Evolutionary conservation across 2,888 invertebrate species (phyloP), one percentile per base, ranked within the genome.

Genomic region (Erebia aethiops): DNA sequence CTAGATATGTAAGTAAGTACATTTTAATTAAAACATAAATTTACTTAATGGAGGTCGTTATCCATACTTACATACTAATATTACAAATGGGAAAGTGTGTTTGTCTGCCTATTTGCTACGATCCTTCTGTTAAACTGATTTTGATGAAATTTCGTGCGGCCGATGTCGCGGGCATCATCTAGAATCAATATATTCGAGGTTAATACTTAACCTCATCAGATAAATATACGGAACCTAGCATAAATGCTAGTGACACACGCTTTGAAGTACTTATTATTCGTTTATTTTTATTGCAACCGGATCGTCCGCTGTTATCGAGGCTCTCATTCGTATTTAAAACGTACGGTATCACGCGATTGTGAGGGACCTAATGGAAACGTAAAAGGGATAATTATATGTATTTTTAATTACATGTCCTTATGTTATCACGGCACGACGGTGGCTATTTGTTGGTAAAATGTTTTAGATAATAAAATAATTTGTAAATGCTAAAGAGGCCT

Each of bases 321-420:
- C 57, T 51, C 63, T 70, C 65, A 64, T 67, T 69, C 72, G 72
- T 71, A 70, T 71, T 67, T 70, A 70, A 73, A 73, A 75, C 67
- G 69, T 71, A 65, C 66, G 56, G 72, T 71, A 75, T 71, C 75
- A 75, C 71, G 72, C 72, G 67, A 74, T 66, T 73, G 66, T 66
- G 62, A 68, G 46, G 67, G 67, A 52, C 64, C 70, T 70, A 70
- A 71, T 71, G 71, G 71, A 71, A 67, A 71, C 63, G 67, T 71
- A 63, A 71, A 71, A 63, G 62, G 67, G 49, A 71, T 71, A 67
- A 71, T 70, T 70, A 70, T 71, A 68, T 71, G 63, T 58, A 56
- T 58, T 71, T 71, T 71, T 71, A 67, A 71, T 67, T 68, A 63
- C 67, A 21, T 46, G 51, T 65, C 51, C 41, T 52, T 43, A 61